Percentiles rank a stretch among this genome's conserved stretches.
These are phyloP conservation scores for Paragorgia papillata DNA, from an alignment of 92 coral and sea anemone genomes.

Conservation along the genomic window DNA sequence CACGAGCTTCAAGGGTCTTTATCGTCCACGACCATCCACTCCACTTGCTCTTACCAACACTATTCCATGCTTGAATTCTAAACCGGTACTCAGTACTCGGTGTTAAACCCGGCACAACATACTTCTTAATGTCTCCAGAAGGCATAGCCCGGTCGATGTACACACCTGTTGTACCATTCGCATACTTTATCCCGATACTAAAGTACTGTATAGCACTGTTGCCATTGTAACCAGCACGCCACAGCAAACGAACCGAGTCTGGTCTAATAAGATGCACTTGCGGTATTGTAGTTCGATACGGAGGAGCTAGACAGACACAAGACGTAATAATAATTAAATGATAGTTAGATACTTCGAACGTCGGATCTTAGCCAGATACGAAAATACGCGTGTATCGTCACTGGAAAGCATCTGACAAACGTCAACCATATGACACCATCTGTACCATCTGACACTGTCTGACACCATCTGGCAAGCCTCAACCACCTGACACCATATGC, in stretches of 20 bases:
- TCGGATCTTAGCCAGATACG: too few species aligned
- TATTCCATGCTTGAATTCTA: conserved; percentile 80
- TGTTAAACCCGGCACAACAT: conserved; percentile 51
- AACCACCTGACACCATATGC: too few species aligned
- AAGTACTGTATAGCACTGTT: conserved; percentile 85
- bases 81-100: conserved; percentile 87
- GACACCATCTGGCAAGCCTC: too few species aligned
- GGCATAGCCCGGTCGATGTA: background rate
- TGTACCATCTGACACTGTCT: too few species aligned
- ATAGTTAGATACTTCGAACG: too few species aligned
- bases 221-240: conserved; percentile 85
- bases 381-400: too few species aligned
- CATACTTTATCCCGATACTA: conserved; percentile 65
- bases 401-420: too few species aligned
- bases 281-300: conserved; percentile 52
- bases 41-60: conserved; percentile 78
- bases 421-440: too few species aligned
- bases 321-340: background rate
- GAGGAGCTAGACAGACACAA: conserved; percentile 60
- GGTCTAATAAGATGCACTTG: conserved; percentile 69
- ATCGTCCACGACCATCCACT: conserved; percentile 67
- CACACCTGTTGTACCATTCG: conserved; percentile 27
- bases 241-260: conserved; percentile 72
- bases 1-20: conserved; percentile 75
- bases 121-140: conserved; percentile 1